Evolutionary conservation across 2,888 invertebrate genomes (phyloP).

Genomic region (Spodoptera littoralis): DNA sequence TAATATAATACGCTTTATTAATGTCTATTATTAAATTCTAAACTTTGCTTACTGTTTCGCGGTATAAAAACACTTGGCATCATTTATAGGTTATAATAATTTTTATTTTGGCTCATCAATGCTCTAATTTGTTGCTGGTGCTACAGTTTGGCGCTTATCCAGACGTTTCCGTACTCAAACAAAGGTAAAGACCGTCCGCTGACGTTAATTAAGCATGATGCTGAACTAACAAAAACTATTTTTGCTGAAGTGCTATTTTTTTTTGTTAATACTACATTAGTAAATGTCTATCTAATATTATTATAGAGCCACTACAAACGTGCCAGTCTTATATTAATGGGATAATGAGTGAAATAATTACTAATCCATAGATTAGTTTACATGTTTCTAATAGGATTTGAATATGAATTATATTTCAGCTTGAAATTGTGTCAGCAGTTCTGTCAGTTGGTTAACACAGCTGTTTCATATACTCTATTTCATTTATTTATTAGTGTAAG

Average conservation of each 20-base stretch:
- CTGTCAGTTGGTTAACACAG: no score
- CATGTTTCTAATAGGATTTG: neutral
- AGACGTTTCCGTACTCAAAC: conserved; percentile 61
- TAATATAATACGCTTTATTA: conserved; percentile 31
- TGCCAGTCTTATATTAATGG: conserved; percentile 3
- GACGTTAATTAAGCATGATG: conserved; percentile 61
- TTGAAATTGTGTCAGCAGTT: no score
- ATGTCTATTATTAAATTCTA: conserved; percentile 29
- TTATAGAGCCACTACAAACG: conserved; percentile 16
- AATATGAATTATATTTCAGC: neutral
- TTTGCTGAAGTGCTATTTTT: conserved; percentile 25
- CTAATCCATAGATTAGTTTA: neutral
- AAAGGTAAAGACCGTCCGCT: conserved; percentile 67
- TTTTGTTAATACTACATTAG: conserved; percentile 10
- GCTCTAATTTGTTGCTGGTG: conserved; percentile 60
- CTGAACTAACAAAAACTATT: conserved; percentile 51
- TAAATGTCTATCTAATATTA: conserved; percentile 20
- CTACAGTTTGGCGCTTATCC: conserved; percentile 71
- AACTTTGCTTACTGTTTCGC: conserved; percentile 29
- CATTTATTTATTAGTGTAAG: no score
- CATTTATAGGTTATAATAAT: conserved; percentile 50
- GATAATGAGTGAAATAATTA: neutral
- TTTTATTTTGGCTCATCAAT: conserved; percentile 53
- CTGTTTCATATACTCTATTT: no score
- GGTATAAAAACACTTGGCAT: conserved; percentile 38